A percentile compares a stretch with the other conserved stretches of the same genome.
phyloP scores from a whole-genome alignment of 2,888 invertebrate genomes.

The Crepidodera aurea region DNA sequence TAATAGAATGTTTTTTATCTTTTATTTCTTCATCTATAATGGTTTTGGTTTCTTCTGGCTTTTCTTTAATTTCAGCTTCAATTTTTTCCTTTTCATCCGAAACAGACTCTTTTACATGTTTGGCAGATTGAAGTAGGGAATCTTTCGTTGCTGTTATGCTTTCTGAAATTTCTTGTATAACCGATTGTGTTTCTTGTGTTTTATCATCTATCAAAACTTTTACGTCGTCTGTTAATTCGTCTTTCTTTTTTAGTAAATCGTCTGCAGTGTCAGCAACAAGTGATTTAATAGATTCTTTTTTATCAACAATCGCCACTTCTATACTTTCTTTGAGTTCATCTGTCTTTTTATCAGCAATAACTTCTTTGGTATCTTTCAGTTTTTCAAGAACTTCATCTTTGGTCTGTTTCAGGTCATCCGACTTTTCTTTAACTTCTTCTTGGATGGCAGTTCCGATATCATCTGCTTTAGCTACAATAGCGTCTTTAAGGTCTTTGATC shows the following conservation, averaged over 20 bases:
- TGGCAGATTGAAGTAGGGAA: not conserved
- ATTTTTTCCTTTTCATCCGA: too few relatives aligned
- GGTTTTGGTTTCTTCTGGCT: too few relatives aligned
- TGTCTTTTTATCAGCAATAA: constrained; percentile 8
- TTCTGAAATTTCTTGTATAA: not conserved
- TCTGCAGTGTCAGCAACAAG: not conserved
- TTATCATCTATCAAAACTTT: constrained; percentile 1
- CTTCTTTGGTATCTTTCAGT: constrained; percentile 12
- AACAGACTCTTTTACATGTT: not conserved
- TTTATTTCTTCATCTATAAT: too few relatives aligned
- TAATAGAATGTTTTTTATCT: too few relatives aligned
- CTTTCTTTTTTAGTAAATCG: constrained; percentile 4
- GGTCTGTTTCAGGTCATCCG: not conserved
- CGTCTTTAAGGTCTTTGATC: constrained; percentile 4
- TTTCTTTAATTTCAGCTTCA: too few relatives aligned
- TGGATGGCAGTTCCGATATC: not conserved
- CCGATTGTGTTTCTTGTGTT: constrained; percentile 5
- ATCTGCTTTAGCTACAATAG: constrained; percentile 8
- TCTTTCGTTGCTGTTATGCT: not conserved
- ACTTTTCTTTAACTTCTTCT: not conserved
- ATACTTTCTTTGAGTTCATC: not conserved
- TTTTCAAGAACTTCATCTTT: not conserved
- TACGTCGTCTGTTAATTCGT: not conserved
- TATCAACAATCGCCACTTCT: not conserved
- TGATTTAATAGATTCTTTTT: constrained; percentile 1